Evolutionary conservation across 2,113 vertebrate species (phyloP).

Genomic region (Podarcis raffonei): DNA sequence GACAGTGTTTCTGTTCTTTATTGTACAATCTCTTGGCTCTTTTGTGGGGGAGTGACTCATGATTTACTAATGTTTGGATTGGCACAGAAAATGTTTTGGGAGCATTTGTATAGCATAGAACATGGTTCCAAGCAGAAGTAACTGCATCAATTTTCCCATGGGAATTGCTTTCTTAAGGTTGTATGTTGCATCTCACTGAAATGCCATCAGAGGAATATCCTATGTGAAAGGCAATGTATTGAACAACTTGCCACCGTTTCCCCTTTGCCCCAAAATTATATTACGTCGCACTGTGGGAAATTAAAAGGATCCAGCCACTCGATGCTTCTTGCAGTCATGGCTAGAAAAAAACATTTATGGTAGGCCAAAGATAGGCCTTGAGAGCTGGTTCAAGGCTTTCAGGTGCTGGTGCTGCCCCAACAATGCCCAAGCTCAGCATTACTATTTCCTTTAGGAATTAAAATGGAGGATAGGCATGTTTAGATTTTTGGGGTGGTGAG

Average conservation of each 20-base stretch:
- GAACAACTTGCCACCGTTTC: no score
- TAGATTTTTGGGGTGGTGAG: neutral
- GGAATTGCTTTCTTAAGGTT: neutral
- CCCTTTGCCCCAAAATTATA: no score
- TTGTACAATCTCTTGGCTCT: neutral
- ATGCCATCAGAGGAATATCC: neutral
- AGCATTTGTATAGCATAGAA: neutral
- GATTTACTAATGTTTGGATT: conserved; percentile 12
- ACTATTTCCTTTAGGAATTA: neutral
- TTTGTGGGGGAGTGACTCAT: neutral
- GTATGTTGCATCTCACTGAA: neutral
- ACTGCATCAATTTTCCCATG: neutral
- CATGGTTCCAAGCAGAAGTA: neutral
- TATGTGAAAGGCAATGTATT: neutral
- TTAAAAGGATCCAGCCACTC: no score
- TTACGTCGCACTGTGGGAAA: no score
- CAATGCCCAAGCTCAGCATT: no score
- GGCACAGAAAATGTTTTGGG: conserved; percentile 4
- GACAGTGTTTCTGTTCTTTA: neutral
- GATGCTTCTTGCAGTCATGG: no score
- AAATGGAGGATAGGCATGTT: neutral
- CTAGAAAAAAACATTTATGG: no score
- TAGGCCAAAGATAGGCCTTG: no score
- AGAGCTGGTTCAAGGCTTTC: no score
- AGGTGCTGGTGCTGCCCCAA: no score